phyloP scores from a whole-genome alignment of 2,888 invertebrate species.

The Diloba caeruleocephala region DNA sequence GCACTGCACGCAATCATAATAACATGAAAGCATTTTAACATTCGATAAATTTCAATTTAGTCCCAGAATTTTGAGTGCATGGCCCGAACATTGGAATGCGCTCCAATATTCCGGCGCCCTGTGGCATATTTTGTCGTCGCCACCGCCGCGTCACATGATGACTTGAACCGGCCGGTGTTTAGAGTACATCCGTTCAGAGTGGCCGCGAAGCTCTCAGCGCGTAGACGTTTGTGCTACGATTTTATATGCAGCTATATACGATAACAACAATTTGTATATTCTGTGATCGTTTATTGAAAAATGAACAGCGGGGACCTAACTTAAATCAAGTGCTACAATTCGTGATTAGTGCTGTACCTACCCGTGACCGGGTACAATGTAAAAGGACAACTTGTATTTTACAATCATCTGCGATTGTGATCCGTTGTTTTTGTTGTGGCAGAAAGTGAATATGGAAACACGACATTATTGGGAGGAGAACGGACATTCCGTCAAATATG shows the following conservation, averaged over 20 bases:
- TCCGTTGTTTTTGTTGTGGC: conserved; percentile 67
- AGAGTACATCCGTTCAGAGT: conserved; percentile 62
- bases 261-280: conserved; percentile 56
- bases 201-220: conserved; percentile 62
- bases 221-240: conserved; percentile 59
- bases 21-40: not conserved
- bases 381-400: conserved; percentile 57
- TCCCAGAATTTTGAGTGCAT: conserved; percentile 23
- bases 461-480: conserved; percentile 84
- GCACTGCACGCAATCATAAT: not conserved
- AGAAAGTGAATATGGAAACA: conserved; percentile 81
- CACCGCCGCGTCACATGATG: conserved; percentile 74
- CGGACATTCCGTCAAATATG: conserved; percentile 81
- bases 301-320: conserved; percentile 73
- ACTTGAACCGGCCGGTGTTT: conserved; percentile 71
- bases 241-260: conserved; percentile 66
- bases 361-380: conserved; percentile 57
- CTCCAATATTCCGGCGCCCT: conserved; percentile 63
- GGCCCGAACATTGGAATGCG: conserved; percentile 50
- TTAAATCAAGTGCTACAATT: conserved; percentile 56
- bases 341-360: conserved; percentile 55
- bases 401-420: conserved; percentile 61
- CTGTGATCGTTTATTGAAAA: conserved; percentile 58
- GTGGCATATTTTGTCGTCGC: conserved; percentile 75
- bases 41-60: conserved; percentile 11